These are phyloP conservation scores for Chaetodon auriga DNA, from an alignment of 2,113 vertebrate genomes.

Conservation along the genomic window DNA sequence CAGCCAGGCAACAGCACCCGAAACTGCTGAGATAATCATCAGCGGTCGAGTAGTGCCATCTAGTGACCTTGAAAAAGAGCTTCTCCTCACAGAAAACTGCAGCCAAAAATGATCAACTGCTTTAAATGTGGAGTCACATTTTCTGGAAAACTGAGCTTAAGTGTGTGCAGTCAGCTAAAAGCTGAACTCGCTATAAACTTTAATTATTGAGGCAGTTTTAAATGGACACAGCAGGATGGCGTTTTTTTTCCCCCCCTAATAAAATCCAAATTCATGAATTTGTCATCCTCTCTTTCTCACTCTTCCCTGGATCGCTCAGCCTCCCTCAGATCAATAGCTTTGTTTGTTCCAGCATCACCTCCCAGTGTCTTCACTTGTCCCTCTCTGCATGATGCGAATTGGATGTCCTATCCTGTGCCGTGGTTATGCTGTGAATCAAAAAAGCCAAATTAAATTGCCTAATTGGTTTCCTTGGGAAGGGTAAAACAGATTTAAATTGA, in stretches of 20 bases:
- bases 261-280: slow-evolving; percentile 15
- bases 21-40: slow-evolving; percentile 37
- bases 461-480: slow-evolving; percentile 85
- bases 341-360: slow-evolving; percentile 76
- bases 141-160: slow-evolving; percentile 15
- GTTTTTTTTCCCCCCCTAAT: neutral
- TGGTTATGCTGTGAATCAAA: slow-evolving; percentile 80
- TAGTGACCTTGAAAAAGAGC: slow-evolving; percentile 46
- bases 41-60: slow-evolving; percentile 71
- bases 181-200: slow-evolving; percentile 3
- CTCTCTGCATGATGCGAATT: slow-evolving; percentile 72
- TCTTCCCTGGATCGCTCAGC: slow-evolving; percentile 24
- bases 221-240: slow-evolving; percentile 33
- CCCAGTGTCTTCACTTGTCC: slow-evolving; percentile 75
- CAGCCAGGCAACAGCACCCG: neutral
- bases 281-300: slow-evolving; percentile 27
- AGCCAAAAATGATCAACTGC: neutral
- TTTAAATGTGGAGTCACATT: slow-evolving; percentile 11
- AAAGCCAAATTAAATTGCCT: slow-evolving; percentile 84
- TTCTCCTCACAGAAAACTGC: neutral
- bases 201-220: slow-evolving; percentile 28
- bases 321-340: slow-evolving; percentile 71
- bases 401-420: slow-evolving; percentile 63
- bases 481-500: slow-evolving; percentile 86
- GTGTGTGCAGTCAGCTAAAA: neutral